Conservation (phyloP, 2,113 vertebrate species). For the Brachirus orientalis region DNA sequence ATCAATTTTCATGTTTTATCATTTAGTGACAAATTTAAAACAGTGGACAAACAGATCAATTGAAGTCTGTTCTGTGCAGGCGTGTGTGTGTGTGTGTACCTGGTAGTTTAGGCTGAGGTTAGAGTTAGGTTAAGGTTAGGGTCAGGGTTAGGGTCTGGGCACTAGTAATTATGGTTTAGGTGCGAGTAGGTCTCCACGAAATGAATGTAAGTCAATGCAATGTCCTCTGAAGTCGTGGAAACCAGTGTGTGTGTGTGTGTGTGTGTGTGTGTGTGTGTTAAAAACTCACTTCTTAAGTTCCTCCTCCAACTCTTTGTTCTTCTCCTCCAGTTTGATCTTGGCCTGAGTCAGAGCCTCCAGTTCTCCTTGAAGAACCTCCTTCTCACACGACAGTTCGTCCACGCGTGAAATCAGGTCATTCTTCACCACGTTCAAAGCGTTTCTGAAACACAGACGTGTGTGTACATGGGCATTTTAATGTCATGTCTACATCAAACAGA, state of each 20-base stretch:
- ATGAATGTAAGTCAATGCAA: too few species aligned
- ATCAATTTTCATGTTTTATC: neutral
- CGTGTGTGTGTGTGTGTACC: too few species aligned
- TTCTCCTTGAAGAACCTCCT: slow-evolving; percentile 90
- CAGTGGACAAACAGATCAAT: too few species aligned
- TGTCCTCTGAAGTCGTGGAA: too few species aligned
- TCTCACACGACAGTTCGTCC: slow-evolving; percentile 95
- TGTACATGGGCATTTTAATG: neutral
- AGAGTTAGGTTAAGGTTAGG: too few species aligned
- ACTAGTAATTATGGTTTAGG: too few species aligned
- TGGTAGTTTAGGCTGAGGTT: too few species aligned
- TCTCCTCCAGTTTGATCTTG: slow-evolving; percentile 92
- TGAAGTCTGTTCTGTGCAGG: too few species aligned
- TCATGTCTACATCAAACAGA: slow-evolving; percentile 1
- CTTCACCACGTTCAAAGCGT: slow-evolving; percentile 96
- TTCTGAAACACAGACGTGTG: slow-evolving; percentile 76
- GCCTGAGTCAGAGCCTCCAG: slow-evolving; percentile 88
- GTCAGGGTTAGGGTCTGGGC: too few species aligned
- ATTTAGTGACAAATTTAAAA: neutral
- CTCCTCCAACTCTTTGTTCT: slow-evolving; percentile 94
- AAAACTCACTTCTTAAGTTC: slow-evolving; percentile 90
- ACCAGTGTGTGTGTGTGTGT: too few species aligned
- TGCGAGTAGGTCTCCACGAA: too few species aligned
- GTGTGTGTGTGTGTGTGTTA: neutral
- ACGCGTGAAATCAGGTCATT: slow-evolving; percentile 94